Evolutionary conservation across 1,140 invertebrate genomes (phyloP).

Genomic region (Papilio polyxenes): DNA sequence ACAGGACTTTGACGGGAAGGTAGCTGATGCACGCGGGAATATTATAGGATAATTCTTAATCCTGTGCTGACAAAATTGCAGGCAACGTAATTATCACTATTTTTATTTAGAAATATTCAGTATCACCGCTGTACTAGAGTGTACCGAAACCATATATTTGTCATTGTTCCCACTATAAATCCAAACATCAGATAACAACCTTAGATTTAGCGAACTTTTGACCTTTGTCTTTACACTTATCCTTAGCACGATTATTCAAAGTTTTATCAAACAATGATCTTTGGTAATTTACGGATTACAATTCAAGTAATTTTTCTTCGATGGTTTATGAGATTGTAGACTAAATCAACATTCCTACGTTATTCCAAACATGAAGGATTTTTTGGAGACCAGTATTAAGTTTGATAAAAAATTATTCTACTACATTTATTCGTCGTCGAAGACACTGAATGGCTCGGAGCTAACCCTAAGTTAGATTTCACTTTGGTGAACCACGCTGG

Average conservation of each 20-base stretch:
- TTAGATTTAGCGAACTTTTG: constrained; percentile 11
- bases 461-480: too few relatives aligned
- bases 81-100: too few relatives aligned
- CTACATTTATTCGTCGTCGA: too few relatives aligned
- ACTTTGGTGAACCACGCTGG: too few relatives aligned
- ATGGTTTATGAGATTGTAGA: neutral
- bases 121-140: neutral
- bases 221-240: neutral
- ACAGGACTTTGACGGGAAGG: too few relatives aligned
- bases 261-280: neutral
- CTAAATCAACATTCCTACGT: neutral
- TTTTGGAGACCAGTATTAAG: too few relatives aligned
- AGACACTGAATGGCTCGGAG: too few relatives aligned
- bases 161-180: constrained; percentile 1
- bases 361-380: too few relatives aligned
- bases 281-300: neutral
- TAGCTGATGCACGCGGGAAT: too few relatives aligned
- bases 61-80: too few relatives aligned
- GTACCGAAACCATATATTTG: constrained; percentile 4
- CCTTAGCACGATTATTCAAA: neutral
- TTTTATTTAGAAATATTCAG: neutral
- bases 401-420: too few relatives aligned
- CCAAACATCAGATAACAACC: neutral
- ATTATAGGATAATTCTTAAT: too few relatives aligned
- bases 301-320: neutral